A percentile compares a stretch with the other conserved stretches of the same genome.
These are phyloP conservation scores for Pardosa pseudoannulata DNA, from an alignment of 2,888 invertebrate species.

Conservation along the genomic window DNA sequence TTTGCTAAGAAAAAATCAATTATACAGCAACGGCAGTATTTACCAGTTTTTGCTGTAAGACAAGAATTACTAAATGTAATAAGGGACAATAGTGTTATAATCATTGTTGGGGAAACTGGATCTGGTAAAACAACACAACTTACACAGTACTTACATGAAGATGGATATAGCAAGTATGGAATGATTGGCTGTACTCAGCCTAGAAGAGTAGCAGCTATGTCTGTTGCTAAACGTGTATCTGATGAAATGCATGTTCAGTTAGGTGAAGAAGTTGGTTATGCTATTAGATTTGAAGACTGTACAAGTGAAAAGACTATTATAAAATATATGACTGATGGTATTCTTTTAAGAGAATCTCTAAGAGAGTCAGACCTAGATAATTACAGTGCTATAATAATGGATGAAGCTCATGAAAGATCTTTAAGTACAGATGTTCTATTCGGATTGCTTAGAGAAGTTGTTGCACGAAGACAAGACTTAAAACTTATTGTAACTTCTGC, in stretches of 20 bases:
- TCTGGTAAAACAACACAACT: conserved; percentile 98
- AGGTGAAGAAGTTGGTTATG: conserved; percentile 96
- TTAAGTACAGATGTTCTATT: conserved; percentile 98
- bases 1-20: conserved; percentile 78
- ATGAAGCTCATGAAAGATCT: conserved; percentile 99
- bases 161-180: conserved; percentile 93
- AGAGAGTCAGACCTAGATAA: conserved; percentile 97
- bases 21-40: conserved; percentile 89
- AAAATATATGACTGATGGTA: conserved; percentile 99
- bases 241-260: conserved; percentile 96
- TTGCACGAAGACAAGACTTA: conserved; percentile 89
- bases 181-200: conserved; percentile 99
- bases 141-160: conserved; percentile 96
- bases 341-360: conserved; percentile 95
- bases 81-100: conserved; percentile 93
- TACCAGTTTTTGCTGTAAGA: conserved; percentile 96
- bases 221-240: conserved; percentile 98
- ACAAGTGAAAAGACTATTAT: conserved; percentile 94
- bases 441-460: conserved; percentile 94
- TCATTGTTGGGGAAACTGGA: conserved; percentile 96
- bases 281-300: conserved; percentile 99
- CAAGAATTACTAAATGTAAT: conserved; percentile 94
- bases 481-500: conserved; percentile 99
- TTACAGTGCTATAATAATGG: conserved; percentile 99
- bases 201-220: conserved; percentile 97